phyloP scores from a whole-genome alignment of 1,140 invertebrate species.

The Meloidogyne floridensis region DNA sequence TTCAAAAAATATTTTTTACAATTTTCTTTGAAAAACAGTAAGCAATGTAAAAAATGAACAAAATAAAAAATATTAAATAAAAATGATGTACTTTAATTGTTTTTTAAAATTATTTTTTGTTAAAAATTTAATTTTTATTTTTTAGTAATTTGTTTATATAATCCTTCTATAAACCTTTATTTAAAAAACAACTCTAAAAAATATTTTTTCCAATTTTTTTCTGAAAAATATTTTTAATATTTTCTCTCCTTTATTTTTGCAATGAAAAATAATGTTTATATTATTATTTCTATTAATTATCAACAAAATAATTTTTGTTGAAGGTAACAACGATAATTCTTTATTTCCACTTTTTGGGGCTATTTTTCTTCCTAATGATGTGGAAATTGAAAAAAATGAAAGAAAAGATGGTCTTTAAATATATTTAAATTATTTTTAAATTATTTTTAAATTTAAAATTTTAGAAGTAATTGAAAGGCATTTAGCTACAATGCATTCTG shows the following conservation, averaged over 20 bases:
- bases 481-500: conserved; percentile 47
- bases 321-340: not conserved
- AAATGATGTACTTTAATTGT: too few relatives aligned
- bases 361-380: conserved; percentile 39
- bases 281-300: not conserved
- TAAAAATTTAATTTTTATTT: not conserved
- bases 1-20: too few relatives aligned
- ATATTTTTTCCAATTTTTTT: not conserved
- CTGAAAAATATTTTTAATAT: not conserved
- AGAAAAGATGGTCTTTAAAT: conserved; percentile 8
- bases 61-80: too few relatives aligned
- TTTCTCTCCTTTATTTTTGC: not conserved
- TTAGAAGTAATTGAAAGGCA: conserved; percentile 35
- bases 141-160: not conserved
- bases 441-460: not conserved
- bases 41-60: too few relatives aligned
- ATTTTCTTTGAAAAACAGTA: too few relatives aligned
- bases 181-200: not conserved
- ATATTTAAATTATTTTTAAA: conserved; percentile 2
- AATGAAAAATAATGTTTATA: conserved; percentile 15
- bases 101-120: too few relatives aligned
- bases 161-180: too few relatives aligned
- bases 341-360: conserved; percentile 41
- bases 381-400: conserved; percentile 18
- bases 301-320: not conserved